phyloP scores from a whole-genome alignment of 2,888 invertebrate species.

The Stenotaenia linearis region DNA sequence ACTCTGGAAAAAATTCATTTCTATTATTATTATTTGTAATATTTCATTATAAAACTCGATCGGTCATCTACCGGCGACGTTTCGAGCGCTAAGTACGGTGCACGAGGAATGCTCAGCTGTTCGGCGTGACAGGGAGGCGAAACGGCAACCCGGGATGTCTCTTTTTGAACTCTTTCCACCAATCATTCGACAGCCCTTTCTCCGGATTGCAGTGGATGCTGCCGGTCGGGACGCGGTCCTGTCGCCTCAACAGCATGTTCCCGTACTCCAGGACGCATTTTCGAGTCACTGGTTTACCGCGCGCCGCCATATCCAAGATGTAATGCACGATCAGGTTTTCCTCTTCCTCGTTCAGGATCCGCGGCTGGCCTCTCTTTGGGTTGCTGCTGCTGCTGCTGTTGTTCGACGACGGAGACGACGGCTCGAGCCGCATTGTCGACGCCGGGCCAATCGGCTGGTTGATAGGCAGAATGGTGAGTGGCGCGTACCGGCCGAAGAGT shows the following conservation, averaged over 20 bases:
- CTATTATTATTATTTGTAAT: background rate
- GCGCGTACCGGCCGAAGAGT: background rate
- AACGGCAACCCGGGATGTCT: constrained; percentile 37
- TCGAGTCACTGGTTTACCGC: constrained; percentile 36
- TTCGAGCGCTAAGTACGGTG: background rate
- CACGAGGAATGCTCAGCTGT: constrained; percentile 30
- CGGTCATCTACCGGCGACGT: background rate
- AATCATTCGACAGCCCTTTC: constrained; percentile 37
- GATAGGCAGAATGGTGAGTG: constrained; percentile 13
- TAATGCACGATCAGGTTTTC: constrained; percentile 35
- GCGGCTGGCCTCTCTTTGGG: constrained; percentile 36
- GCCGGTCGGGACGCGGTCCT: constrained; percentile 36
- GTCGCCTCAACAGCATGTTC: constrained; percentile 36
- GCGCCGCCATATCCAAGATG: constrained; percentile 37
- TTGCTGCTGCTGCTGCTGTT: constrained; percentile 30
- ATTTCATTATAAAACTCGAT: background rate
- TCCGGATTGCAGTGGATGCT: constrained; percentile 37
- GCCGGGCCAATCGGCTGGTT: background rate
- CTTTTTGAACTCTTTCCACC: constrained; percentile 38
- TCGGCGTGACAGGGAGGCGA: constrained; percentile 28
- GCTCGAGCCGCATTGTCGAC: background rate
- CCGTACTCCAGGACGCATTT: constrained; percentile 36
- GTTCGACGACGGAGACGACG: constrained; percentile 16
- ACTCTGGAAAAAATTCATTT: no score
- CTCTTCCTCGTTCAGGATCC: constrained; percentile 37